phyloP scores from a whole-genome alignment of 2,797 vertebrate genomes.

The Notolepis coatsorum region DNA sequence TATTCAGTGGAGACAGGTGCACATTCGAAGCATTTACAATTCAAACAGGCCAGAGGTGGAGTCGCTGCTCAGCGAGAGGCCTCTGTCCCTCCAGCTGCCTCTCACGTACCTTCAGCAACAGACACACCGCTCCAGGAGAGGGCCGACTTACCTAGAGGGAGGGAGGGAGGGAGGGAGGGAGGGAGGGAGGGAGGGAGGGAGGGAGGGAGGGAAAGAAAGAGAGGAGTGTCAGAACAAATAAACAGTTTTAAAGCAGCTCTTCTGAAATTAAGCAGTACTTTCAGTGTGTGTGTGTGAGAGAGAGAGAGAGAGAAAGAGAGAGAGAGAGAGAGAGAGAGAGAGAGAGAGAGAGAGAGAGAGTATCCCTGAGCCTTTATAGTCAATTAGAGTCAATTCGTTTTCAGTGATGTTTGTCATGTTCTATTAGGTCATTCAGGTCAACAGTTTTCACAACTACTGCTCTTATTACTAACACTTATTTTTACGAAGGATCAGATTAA shows the following conservation, averaged over 20 bases:
- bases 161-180: neutral
- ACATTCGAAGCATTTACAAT: constrained; percentile 70
- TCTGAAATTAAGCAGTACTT: too few species aligned
- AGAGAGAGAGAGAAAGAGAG: neutral
- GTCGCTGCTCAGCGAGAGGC: constrained; percentile 41
- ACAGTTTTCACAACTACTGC: too few species aligned
- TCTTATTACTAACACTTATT: too few species aligned
- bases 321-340: neutral
- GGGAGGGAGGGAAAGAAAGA: neutral
- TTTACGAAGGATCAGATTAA: too few species aligned
- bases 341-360: neutral
- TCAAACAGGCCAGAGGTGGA: constrained; percentile 65
- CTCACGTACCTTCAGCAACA: constrained; percentile 17
- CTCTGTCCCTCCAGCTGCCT: constrained; percentile 6
- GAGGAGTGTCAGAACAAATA: too few species aligned
- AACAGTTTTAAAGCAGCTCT: too few species aligned
- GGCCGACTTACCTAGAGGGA: constrained; percentile 27
- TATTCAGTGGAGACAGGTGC: constrained; percentile 66
- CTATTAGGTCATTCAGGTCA: too few species aligned
- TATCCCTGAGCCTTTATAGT: too few species aligned
- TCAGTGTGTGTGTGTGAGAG: neutral
- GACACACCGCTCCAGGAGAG: constrained; percentile 14
- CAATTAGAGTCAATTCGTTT: too few species aligned
- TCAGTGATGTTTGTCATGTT: too few species aligned
- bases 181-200: constrained; percentile 10